Percentiles rank a stretch among this genome's conserved stretches.
These are phyloP conservation scores for Eciton burchellii DNA, from an alignment of 1,140 invertebrate species.

Conservation along the genomic window DNA sequence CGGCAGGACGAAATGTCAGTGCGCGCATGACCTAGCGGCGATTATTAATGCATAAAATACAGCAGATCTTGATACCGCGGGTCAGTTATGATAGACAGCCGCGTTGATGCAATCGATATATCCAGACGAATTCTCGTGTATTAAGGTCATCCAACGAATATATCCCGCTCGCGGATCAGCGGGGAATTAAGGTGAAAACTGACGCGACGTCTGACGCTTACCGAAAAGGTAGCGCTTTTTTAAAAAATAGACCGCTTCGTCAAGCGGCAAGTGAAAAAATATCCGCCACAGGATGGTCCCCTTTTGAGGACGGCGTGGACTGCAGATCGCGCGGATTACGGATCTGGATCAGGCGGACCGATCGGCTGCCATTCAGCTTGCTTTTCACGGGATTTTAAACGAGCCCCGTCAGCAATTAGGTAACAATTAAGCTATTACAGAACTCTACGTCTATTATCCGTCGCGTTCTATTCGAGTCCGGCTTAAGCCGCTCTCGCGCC, in stretches of 20 bases:
- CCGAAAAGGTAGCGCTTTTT: slow-evolving; percentile 24
- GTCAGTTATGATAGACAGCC: slow-evolving; percentile 62
- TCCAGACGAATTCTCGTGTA: slow-evolving; percentile 38
- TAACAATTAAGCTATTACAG: slow-evolving; percentile 12
- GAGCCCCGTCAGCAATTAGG: not conserved
- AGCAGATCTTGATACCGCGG: slow-evolving; percentile 51
- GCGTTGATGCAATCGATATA: slow-evolving; percentile 51
- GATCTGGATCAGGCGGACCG: not conserved
- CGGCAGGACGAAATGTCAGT: not conserved
- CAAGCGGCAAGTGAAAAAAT: slow-evolving; percentile 41
- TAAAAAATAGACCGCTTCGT: slow-evolving; percentile 32
- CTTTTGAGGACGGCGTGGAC: slow-evolving; percentile 11
- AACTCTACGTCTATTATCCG: slow-evolving; percentile 7
- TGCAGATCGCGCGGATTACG: not conserved
- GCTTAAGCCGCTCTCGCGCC: too few relatives aligned
- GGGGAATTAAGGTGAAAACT: slow-evolving; percentile 34
- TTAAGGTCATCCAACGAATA: slow-evolving; percentile 68
- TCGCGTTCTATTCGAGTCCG: not conserved
- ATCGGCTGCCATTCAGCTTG: not conserved
- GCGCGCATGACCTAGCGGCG: not conserved
- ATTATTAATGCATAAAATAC: slow-evolving; percentile 57
- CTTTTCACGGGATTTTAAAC: slow-evolving; percentile 17
- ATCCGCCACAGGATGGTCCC: slow-evolving; percentile 14
- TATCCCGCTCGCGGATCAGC: slow-evolving; percentile 41
- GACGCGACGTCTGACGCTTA: slow-evolving; percentile 47